phyloP scores from a whole-genome alignment of 1,140 invertebrate species.

The Sitobion miscanthi region DNA sequence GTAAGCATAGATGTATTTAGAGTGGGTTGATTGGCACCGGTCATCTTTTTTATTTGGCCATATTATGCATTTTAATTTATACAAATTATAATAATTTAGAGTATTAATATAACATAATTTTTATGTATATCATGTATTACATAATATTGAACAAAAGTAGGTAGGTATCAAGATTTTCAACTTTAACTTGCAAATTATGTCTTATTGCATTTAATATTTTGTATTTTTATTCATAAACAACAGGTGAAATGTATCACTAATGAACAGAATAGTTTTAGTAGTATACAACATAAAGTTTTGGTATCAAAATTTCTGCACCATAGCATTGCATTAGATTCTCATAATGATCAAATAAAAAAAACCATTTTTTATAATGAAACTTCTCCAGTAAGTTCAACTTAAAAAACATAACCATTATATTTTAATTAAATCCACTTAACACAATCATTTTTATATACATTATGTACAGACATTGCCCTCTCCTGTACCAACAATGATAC shows the following conservation, averaged over 20 bases:
- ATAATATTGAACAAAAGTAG: background rate
- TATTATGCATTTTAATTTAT: background rate
- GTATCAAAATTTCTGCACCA: constrained; percentile 84
- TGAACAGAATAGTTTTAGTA: constrained; percentile 71
- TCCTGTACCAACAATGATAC: constrained; percentile 74
- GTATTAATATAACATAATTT: background rate
- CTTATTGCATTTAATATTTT: background rate
- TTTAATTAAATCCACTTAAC: background rate
- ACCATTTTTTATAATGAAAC: background rate
- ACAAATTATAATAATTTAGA: too few relatives aligned
- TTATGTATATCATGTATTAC: background rate
- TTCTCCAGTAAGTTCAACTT: background rate
- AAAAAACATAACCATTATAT: background rate
- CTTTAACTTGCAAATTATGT: background rate
- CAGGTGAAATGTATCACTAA: constrained; percentile 67
- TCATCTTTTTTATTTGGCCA: background rate
- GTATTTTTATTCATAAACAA: background rate
- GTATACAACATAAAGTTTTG: constrained; percentile 76
- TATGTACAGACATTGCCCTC: constrained; percentile 62
- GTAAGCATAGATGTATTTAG: background rate
- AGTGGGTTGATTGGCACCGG: background rate
- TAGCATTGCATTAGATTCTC: constrained; percentile 67
- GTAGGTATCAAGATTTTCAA: background rate
- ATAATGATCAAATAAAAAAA: constrained; percentile 58
- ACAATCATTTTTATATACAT: background rate